phyloP scores from a whole-genome alignment of 2,888 invertebrate species.

The Cephus nigrinus region DNA sequence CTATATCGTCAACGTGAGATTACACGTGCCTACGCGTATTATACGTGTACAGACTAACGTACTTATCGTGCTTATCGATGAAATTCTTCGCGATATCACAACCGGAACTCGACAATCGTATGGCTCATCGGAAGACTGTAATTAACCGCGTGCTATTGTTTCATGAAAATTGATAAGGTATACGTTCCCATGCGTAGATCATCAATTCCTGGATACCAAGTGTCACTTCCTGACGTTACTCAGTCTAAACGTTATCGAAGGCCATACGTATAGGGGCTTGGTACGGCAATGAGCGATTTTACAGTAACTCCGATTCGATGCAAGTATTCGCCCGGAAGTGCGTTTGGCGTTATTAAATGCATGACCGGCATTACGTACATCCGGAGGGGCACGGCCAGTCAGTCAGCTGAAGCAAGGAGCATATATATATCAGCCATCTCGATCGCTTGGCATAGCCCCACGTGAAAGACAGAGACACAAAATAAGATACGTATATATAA shows the following conservation, averaged over 20 bases:
- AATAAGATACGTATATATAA: background rate
- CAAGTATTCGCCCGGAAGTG: slow-evolving; percentile 30
- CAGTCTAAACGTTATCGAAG: background rate
- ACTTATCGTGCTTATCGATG: background rate
- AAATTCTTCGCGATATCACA: background rate
- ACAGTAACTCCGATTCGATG: background rate
- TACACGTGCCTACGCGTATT: no score
- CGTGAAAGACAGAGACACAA: background rate
- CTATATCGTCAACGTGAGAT: background rate
- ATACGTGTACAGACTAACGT: background rate
- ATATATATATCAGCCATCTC: background rate
- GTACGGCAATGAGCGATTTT: background rate
- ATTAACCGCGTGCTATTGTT: background rate
- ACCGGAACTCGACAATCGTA: background rate
- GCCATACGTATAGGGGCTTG: background rate
- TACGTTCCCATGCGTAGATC: background rate
- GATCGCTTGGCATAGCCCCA: background rate
- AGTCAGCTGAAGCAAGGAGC: background rate
- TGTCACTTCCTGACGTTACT: background rate
- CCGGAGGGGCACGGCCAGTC: slow-evolving; percentile 29
- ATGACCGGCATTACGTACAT: slow-evolving; percentile 34
- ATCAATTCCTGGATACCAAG: background rate
- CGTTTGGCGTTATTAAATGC: slow-evolving; percentile 34
- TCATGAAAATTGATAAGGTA: background rate
- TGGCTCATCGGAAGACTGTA: background rate